Percentiles rank a stretch among this genome's conserved stretches.
phyloP scores from a whole-genome alignment of 2,113 vertebrate species.

The Pungitius pungitius region DNA sequence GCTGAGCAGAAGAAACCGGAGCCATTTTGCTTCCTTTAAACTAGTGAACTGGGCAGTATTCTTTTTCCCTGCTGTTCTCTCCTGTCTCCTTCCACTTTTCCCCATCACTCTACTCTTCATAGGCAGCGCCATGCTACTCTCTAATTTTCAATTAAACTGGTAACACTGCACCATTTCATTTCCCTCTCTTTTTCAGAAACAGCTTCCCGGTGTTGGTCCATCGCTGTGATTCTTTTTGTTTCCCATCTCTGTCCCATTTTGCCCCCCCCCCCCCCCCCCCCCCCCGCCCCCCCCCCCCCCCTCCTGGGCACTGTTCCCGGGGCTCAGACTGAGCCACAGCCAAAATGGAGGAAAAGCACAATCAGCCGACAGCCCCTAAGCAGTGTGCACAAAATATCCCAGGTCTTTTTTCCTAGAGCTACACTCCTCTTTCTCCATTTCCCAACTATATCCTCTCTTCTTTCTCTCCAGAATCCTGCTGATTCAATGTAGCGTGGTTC shows the following conservation, averaged over 20 bases:
- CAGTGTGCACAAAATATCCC: constrained; percentile 60
- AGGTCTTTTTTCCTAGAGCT: constrained; percentile 49
- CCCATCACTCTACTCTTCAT: constrained; percentile 56
- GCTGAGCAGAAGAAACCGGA: constrained; percentile 69
- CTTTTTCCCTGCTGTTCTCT: constrained; percentile 70
- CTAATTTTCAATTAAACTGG: constrained; percentile 65
- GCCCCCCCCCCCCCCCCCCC: neutral
- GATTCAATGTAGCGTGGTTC: constrained; percentile 37
- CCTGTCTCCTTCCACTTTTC: constrained; percentile 54
- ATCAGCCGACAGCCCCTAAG: constrained; percentile 71
- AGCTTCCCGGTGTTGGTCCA: constrained; percentile 66
- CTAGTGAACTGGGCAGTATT: constrained; percentile 69
- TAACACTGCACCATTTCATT: constrained; percentile 66
- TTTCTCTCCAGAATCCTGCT: constrained; percentile 30
- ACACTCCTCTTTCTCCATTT: constrained; percentile 46
- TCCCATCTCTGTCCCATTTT: constrained; percentile 66
- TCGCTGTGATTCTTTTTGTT: constrained; percentile 69
- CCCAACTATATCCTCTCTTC: constrained; percentile 25
- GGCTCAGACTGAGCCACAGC: constrained; percentile 70
- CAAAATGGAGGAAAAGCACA: constrained; percentile 81
- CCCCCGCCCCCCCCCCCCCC: constrained; percentile 25
- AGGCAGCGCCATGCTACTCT: constrained; percentile 47
- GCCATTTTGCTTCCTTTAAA: constrained; percentile 73
- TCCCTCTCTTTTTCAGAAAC: constrained; percentile 71
- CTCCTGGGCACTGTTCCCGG: constrained; percentile 73